Evolutionary conservation across 2,888 invertebrate species (phyloP).

Genomic region (Hirtodrosophila histrioides): DNA sequence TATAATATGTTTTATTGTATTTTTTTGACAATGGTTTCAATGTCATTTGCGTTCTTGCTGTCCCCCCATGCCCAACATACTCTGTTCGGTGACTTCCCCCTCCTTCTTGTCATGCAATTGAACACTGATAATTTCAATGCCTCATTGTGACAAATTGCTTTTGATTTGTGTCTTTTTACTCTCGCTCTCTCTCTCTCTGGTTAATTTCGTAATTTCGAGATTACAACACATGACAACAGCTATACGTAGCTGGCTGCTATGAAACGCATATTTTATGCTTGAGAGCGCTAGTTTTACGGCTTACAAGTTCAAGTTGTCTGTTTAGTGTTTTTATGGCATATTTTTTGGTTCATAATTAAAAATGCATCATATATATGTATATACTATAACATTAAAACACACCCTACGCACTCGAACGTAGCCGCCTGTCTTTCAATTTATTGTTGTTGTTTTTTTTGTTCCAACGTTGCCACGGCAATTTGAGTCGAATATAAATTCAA

Average conservation of each 20-base stretch:
- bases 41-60: slow-evolving; percentile 62
- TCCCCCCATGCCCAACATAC: slow-evolving; percentile 11
- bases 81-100: slow-evolving; percentile 4
- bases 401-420: slow-evolving; percentile 66
- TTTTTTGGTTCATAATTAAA: slow-evolving; percentile 69
- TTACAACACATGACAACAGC: slow-evolving; percentile 46
- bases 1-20: slow-evolving; percentile 55
- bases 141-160: slow-evolving; percentile 75
- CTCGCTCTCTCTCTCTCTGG: slow-evolving; percentile 15
- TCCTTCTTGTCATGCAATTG: slow-evolving; percentile 56
- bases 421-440: slow-evolving; percentile 32
- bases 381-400: slow-evolving; percentile 46
- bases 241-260: slow-evolving; percentile 39
- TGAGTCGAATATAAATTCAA: slow-evolving; percentile 57
- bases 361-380: slow-evolving; percentile 61
- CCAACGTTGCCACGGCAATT: slow-evolving; percentile 69
- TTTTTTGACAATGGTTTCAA: slow-evolving; percentile 64
- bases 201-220: slow-evolving; percentile 58
- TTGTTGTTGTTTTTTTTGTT: slow-evolving; percentile 35
- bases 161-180: slow-evolving; percentile 59
- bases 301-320: slow-evolving; percentile 44
- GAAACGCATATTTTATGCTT: slow-evolving; percentile 67
- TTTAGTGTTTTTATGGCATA: slow-evolving; percentile 52
- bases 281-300: slow-evolving; percentile 53
- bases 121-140: slow-evolving; percentile 71